phyloP scores from a whole-genome alignment of 2,113 vertebrate species.

The Procavia capensis region DNA sequence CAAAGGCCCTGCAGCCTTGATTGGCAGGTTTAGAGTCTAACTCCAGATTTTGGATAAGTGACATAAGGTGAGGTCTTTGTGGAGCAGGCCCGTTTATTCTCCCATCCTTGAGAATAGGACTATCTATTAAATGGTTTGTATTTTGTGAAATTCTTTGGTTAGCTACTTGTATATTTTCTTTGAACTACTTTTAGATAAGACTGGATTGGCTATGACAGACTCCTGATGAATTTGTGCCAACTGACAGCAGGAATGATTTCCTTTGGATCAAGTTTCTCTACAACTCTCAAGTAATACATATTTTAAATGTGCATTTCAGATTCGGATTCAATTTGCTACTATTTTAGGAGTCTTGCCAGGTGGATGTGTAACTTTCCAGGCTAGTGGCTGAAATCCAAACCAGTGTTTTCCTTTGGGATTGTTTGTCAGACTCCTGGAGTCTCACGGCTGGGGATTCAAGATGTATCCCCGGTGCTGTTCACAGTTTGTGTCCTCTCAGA shows the following conservation, averaged over 20 bases:
- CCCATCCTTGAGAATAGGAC: neutral
- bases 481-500: constrained; percentile 60
- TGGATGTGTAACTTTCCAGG: constrained; percentile 66
- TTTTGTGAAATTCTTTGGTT: constrained; percentile 56
- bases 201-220: constrained; percentile 65
- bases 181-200: constrained; percentile 67
- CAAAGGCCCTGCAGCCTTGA: neutral
- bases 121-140: constrained; percentile 23
- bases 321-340: constrained; percentile 43
- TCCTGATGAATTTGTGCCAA: constrained; percentile 51
- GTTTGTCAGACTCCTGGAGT: constrained; percentile 61
- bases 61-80: constrained; percentile 29
- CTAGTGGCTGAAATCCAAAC: constrained; percentile 68
- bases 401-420: constrained; percentile 68
- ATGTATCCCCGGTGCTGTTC: constrained; percentile 52
- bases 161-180: constrained; percentile 64
- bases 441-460: constrained; percentile 25
- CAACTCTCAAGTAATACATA: constrained; percentile 69
- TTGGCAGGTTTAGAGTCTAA: neutral
- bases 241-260: constrained; percentile 62
- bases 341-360: constrained; percentile 72
- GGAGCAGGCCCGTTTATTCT: neutral
- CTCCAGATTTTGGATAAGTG: neutral
- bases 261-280: constrained; percentile 57
- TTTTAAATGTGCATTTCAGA: constrained; percentile 72